A percentile compares a stretch with the other conserved stretches of the same genome.
These are phyloP conservation scores for Ptychochromis oligacanthus DNA, from an alignment of 2,113 vertebrate species.

Conservation along the genomic window DNA sequence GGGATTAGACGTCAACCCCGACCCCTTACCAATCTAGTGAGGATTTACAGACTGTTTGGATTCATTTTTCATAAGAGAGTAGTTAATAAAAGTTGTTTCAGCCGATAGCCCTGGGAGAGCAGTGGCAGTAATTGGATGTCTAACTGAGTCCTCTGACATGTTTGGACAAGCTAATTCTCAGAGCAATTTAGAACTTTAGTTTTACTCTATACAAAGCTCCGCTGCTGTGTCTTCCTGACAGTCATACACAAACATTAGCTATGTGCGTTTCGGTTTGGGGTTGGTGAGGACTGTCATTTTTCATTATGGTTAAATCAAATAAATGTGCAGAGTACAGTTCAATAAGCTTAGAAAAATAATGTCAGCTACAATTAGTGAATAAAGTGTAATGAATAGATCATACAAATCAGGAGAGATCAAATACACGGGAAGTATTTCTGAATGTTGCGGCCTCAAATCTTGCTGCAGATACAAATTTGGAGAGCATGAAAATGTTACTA, in stretches of 20 bases:
- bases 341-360: not conserved
- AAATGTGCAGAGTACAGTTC: not conserved
- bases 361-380: not conserved
- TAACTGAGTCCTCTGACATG: slow-evolving; percentile 77
- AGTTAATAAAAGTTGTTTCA: slow-evolving; percentile 75
- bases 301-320: not conserved
- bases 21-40: slow-evolving; percentile 44
- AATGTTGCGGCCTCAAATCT: not conserved
- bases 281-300: not conserved
- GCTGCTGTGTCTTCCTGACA: slow-evolving; percentile 16
- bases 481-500: not conserved
- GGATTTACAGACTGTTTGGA: slow-evolving; percentile 59
- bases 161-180: slow-evolving; percentile 78
- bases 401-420: not conserved
- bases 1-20: slow-evolving; percentile 53
- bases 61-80: slow-evolving; percentile 70
- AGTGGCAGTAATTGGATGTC: slow-evolving; percentile 77
- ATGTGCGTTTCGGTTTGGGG: not conserved
- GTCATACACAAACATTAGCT: slow-evolving; percentile 6
- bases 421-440: not conserved
- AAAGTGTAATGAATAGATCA: not conserved
- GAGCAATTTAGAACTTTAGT: slow-evolving; percentile 74
- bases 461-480: not conserved
- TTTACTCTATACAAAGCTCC: slow-evolving; percentile 65
- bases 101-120: slow-evolving; percentile 64